Evolutionary conservation across 2,113 vertebrate species (phyloP), one percentile per base, ranked within the genome.

Genomic region (Seriola aureovittata): DNA sequence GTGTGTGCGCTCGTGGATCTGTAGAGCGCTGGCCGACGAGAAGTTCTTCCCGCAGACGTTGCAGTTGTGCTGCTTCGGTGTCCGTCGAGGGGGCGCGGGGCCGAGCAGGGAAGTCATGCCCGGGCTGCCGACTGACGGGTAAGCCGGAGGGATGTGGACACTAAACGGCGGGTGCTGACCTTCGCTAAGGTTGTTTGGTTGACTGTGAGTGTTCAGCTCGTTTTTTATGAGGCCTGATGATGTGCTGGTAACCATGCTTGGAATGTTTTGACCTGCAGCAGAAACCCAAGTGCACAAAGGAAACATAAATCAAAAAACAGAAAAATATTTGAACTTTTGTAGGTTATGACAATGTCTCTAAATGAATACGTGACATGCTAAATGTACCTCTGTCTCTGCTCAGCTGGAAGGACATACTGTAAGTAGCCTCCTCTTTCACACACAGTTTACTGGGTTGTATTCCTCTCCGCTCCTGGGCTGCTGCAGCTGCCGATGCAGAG

Each of bases 1-100:
- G 96, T 99, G 98, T 19, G 98, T 99, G 88, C 98, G 97, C 92
- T 99, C 98, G 5, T 99, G 98, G 95, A 99, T 99, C 97, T 99
- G 98, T 81, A 99, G 96, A 74, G 98, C 98, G 69, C 98, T 99
- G 93, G 98, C 98, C 10, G 98, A 99, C 21, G 98, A 99, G 96
- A 99, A 99, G 95, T 98, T 99, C 96, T 99, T 99, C 85, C 97
- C 97, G 4, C 98, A 99, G 0, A 93, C 97, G 80, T 97, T 97
- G 94, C 98, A 99, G 96, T 99, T 99, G 96, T 99, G 98, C 89
- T 99, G 98, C 94, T 98, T 99, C 54, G 97, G 96, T 1, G 96
- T 97, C 78, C 98, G 96, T 67, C 97, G 97, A 7, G 94, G 90
- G 10, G 96, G 97, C 5, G 95, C 95, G 1, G 95, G 95, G 78